A percentile compares a stretch with the other conserved stretches of the same genome.
Conservation (phyloP, 64 coral and sea anemone genomes). For the Montipora capricornis region DNA sequence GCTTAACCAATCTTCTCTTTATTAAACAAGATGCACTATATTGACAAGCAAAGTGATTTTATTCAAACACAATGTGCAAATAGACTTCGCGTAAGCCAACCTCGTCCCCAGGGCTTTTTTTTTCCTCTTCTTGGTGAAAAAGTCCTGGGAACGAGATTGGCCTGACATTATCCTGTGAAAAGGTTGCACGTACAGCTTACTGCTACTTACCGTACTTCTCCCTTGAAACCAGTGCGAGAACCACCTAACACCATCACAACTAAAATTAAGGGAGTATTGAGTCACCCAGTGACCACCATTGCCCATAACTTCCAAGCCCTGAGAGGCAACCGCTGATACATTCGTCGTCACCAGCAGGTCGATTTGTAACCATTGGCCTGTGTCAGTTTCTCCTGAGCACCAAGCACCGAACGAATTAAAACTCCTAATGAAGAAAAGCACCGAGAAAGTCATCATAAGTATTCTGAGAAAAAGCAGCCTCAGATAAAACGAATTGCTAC, state of each 20-base stretch:
- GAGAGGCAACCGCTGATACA: slow-evolving; percentile 70
- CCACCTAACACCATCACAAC: slow-evolving; percentile 83
- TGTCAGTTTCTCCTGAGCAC: slow-evolving; percentile 63
- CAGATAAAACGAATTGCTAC: too few species aligned
- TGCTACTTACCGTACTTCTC: background rate
- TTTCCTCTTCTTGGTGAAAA: too few species aligned
- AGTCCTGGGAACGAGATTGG: too few species aligned
- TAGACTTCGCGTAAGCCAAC: too few species aligned
- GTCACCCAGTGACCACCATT: slow-evolving; percentile 79
- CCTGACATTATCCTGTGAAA: too few species aligned
- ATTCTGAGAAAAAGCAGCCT: too few species aligned
- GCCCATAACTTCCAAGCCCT: slow-evolving; percentile 58
- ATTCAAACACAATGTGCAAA: too few species aligned
- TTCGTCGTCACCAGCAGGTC: slow-evolving; percentile 52
- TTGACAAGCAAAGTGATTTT: too few species aligned
- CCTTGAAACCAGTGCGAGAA: slow-evolving; percentile 31
- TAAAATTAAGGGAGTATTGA: slow-evolving; percentile 74
- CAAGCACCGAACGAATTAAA: slow-evolving; percentile 77
- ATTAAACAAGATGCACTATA: too few species aligned
- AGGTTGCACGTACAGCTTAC: background rate
- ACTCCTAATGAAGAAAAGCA: background rate
- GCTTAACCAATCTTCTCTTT: too few species aligned
- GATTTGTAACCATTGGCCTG: slow-evolving; percentile 77
- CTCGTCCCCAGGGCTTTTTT: too few species aligned
- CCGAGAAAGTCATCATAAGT: too few species aligned